A percentile compares a stretch with the other conserved stretches of the same genome.
Evolutionary conservation across 2,113 vertebrate genomes (phyloP).

Genomic region (Calidris pugnax): DNA sequence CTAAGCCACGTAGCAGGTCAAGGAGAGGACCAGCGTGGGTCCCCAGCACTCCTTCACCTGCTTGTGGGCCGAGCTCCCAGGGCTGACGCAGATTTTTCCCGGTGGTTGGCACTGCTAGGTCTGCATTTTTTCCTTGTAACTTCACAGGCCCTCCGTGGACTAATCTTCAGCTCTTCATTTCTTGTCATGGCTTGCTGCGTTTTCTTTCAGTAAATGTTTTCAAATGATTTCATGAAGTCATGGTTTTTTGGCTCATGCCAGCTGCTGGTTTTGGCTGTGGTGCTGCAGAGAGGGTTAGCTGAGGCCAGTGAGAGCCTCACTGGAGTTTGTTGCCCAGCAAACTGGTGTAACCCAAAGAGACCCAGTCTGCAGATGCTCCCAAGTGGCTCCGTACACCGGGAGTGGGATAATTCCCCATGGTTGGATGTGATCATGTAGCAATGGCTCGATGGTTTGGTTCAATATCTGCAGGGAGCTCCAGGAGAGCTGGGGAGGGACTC

Average conservation of each 20-base stretch:
- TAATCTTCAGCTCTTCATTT: slow-evolving; percentile 19
- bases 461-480: background rate
- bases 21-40: background rate
- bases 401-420: background rate
- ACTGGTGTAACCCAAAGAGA: background rate
- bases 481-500: too few relatives aligned
- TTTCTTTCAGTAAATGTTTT: slow-evolving; percentile 62
- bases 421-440: background rate
- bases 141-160: background rate
- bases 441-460: background rate
- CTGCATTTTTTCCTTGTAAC: slow-evolving; percentile 36
- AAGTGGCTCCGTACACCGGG: background rate
- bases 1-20: background rate
- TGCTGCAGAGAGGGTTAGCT: slow-evolving; percentile 37
- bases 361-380: background rate
- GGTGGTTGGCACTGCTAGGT: background rate
- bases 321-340: background rate
- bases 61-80: background rate
- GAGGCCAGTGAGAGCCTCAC: slow-evolving; percentile 35
- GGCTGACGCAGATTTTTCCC: background rate
- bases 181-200: slow-evolving; percentile 48
- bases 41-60: background rate
- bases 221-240: slow-evolving; percentile 58
- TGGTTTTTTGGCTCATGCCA: slow-evolving; percentile 52
- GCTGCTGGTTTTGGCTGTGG: slow-evolving; percentile 29